phyloP scores from a whole-genome alignment of 2,797 vertebrate genomes.

The Propithecus deckenii region DNA sequence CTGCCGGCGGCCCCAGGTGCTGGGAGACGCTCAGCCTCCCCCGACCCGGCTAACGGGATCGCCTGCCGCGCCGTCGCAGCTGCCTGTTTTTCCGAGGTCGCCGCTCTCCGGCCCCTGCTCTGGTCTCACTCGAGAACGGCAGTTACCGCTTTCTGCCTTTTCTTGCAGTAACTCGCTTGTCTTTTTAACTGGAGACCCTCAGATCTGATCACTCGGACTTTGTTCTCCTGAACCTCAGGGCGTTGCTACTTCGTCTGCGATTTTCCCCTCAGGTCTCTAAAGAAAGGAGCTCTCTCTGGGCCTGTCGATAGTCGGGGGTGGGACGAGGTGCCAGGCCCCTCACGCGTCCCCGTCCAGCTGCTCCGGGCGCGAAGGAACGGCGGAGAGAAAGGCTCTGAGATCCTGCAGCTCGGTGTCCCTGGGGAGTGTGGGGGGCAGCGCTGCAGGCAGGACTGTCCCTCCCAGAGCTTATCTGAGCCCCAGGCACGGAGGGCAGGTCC shows the following conservation, averaged over 20 bases:
- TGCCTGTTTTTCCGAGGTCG: rapidly evolving
- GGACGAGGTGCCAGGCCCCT: background rate
- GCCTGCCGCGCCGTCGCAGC: rapidly evolving
- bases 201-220: rapidly evolving
- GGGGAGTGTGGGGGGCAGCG: rapidly evolving
- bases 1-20: background rate
- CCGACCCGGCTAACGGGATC: rapidly evolving
- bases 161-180: background rate
- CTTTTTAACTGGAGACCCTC: background rate
- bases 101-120: background rate
- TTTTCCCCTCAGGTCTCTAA: rapidly evolving
- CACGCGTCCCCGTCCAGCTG: background rate
- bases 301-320: background rate
- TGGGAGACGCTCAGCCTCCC: rapidly evolving
- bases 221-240: background rate
- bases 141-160: rapidly evolving
- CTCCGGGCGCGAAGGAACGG: background rate
- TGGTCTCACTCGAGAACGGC: rapidly evolving
- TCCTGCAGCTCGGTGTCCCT: background rate
- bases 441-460: rapidly evolving
- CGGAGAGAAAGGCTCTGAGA: background rate
- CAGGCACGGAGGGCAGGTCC: rapidly evolving
- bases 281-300: background rate
- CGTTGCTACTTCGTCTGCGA: rapidly evolving
- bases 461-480: background rate